Conservation (phyloP, 2,113 vertebrate genomes). For the Urocitellus parryii region DNA sequence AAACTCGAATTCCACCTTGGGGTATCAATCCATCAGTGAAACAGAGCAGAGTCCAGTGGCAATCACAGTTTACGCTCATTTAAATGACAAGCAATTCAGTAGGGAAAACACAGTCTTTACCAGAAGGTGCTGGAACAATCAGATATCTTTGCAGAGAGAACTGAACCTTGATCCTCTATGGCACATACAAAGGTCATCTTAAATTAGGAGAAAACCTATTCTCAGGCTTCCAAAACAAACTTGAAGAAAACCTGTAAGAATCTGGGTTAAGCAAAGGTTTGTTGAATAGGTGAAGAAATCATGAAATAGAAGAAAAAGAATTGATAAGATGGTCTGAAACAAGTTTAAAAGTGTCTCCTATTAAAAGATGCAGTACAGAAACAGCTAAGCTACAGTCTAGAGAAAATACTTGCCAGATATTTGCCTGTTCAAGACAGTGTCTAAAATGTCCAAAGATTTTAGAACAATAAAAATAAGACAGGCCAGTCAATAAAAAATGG, state of each 20-base stretch:
- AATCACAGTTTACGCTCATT: background rate
- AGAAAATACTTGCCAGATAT: background rate
- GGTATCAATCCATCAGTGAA: background rate
- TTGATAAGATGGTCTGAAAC: background rate
- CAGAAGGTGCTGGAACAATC: background rate
- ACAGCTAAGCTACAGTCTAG: background rate
- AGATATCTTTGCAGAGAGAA: background rate
- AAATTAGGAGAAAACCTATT: background rate
- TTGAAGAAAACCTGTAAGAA: background rate
- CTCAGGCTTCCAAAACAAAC: background rate
- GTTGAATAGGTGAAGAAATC: background rate
- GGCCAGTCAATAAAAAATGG: background rate
- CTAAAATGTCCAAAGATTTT: background rate
- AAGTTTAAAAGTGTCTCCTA: background rate
- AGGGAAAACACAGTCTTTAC: background rate
- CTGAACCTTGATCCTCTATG: background rate
- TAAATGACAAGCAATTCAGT: background rate
- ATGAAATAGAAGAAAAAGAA: too few relatives aligned
- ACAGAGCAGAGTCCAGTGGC: background rate
- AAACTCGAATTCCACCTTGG: background rate
- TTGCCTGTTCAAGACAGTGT: background rate
- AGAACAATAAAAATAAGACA: background rate
- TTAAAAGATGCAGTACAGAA: background rate
- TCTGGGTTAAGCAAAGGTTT: background rate
- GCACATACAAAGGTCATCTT: background rate